Percentiles rank a stretch among this genome's conserved stretches.
phyloP scores from a whole-genome alignment of 2,113 vertebrate species.

The Rattus norvegicus region GRCr8 NC_086024.1:87432501-87433000 shows the following conservation, averaged over 20 bases:
- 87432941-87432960: neutral
- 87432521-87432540: neutral
- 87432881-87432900: neutral
- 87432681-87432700: too few relatives aligned
- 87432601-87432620: too few relatives aligned
- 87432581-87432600: too few relatives aligned
- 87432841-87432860: neutral
- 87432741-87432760: too few relatives aligned
- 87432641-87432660: too few relatives aligned
- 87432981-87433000: accelerated
- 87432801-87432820: neutral
- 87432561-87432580: neutral
- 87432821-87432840: neutral
- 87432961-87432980: neutral
- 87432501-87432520: neutral
- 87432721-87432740: too few relatives aligned
- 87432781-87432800: too few relatives aligned
- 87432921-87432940: neutral
- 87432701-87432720: too few relatives aligned
- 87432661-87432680: too few relatives aligned
- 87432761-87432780: too few relatives aligned
- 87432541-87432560: neutral
- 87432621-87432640: too few relatives aligned
- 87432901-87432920: neutral
- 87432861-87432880: too few relatives aligned